Base-by-base conservation (phyloP, 2,888 invertebrate genomes). In the Drosophila histrio region DNA sequence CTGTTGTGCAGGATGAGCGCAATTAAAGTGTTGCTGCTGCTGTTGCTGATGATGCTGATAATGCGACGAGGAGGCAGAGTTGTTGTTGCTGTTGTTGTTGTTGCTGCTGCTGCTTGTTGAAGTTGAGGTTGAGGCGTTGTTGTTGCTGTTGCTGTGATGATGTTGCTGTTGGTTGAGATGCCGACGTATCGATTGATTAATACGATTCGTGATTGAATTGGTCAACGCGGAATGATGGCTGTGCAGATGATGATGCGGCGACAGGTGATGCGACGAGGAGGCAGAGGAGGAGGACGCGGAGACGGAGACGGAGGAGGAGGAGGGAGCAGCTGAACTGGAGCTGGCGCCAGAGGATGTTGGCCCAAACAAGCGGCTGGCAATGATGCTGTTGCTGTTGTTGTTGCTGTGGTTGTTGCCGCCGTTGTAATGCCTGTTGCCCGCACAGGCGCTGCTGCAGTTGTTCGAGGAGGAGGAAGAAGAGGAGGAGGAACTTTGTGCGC, bases 191-290 rank as follows among this genome's bases (percentile, higher is more conserved):
- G 90, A 90, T 72, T 90, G 90, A 82, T 90, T 89, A 67, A 90
- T 90, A 64, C 90, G 90, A 79, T 90, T 88, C 53, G 90, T 90
- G 50, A 90, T 90, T 41, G 90, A 90, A 82, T 90, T 90, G 73
- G 90, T 90, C 69, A 90, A 62, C 57, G 77, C 88, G 75, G 85
- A 85, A 70, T 71, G 89, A 65, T 69, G 85, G 77, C 63, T 75
- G 60, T 69, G 77, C 69, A 75, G 78, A 70, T 78, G 83, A 49
- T 73, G 79, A 50, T 63, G 75, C 47, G 69, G 72, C 60, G 60
- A 77, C 69, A 60, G 76, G 52, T 66, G 82, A 52, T 68, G 68
- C 22, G 65, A 60, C 7, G 61, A 9, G 1, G 79, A 60, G 2
- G 76, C 63, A 9, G 76, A 58, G 2, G 73, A 38, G 15, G 65